Conservation (phyloP, 2,888 invertebrate species). For the Pinctada fucata region DNA sequence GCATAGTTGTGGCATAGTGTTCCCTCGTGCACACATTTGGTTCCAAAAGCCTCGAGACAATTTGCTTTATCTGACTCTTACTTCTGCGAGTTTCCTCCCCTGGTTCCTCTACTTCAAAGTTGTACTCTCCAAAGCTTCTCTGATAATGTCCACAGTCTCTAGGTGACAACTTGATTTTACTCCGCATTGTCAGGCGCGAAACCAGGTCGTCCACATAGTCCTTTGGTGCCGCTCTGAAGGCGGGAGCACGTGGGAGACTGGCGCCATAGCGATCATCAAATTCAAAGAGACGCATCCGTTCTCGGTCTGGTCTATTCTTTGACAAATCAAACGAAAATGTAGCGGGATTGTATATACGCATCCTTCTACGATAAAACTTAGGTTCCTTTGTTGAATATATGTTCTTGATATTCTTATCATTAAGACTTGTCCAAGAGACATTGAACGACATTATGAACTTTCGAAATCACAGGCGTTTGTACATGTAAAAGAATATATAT, state of each 20-base stretch:
- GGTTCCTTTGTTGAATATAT: conserved; percentile 33
- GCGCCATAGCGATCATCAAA: conserved; percentile 26
- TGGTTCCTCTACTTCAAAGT: conserved; percentile 30
- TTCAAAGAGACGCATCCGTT: conserved; percentile 9
- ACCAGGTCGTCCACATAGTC: conserved; percentile 26
- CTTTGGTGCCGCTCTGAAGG: conserved; percentile 11
- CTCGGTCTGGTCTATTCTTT: background rate
- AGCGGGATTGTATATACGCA: conserved; percentile 25
- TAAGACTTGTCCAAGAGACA: conserved; percentile 28
- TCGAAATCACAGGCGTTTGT: too few relatives aligned
- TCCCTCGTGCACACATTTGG: conserved; percentile 21
- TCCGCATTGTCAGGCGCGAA: conserved; percentile 11
- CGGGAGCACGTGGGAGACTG: conserved; percentile 28
- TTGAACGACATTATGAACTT: conserved; percentile 13
- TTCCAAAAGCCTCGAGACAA: conserved; percentile 24
- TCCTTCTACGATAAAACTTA: conserved; percentile 1
- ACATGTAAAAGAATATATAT: too few relatives aligned
- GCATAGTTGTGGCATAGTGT: conserved; percentile 23
- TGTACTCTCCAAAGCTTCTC: conserved; percentile 26
- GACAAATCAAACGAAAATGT: conserved; percentile 25
- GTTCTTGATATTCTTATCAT: conserved; percentile 32
- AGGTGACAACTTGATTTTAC: conserved; percentile 17
- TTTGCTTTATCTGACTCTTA: conserved; percentile 22
- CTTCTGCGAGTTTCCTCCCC: conserved; percentile 14
- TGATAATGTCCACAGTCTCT: conserved; percentile 28